Evolutionary conservation across 2,888 invertebrate species (phyloP), one percentile per base, ranked within the genome.

Genomic region (Euzophera pinguis): DNA sequence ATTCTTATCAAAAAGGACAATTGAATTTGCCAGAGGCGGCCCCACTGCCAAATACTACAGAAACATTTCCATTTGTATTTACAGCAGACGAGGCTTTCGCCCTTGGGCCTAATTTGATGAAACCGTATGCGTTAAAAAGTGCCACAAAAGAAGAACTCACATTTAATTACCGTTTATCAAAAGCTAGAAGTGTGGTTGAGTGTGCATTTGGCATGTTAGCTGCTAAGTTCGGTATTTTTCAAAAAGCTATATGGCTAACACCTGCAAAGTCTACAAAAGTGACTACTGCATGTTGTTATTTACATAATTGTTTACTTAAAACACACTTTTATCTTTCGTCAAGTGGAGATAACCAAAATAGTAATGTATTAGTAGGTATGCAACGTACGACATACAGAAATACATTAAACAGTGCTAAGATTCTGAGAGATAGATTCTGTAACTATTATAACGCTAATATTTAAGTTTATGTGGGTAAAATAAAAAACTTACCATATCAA

Each of bases 251-350:
- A n/a, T 2, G 10, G 10, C 22, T 42, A 22, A 22, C 17, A 42
- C 42, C 42, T n/a, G n/a, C 10, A 6, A 42, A 17, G 22, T 17
- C 42, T 22, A 10, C 42, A 22, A 1, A 22, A 22, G n/a, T 42
- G 22, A 13, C 13, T 22, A 22, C 22, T 3, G n/a, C 42, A 42
- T 42, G 42, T 42, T 42, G 42, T n/a, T 42, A 42, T 22, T 42
- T 42, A 59, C 57, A 52, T 34, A 34, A 34, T 34, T 34, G 10
- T 10, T 10, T 34, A 2, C 6, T 34, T 6, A 5, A 34, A 34
- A 8, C 29, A 29, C 4, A 29, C 4, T 29, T 7, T 4, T 29
- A 29, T 29, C 29, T 29, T 29, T 29, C 29, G 5, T 29, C 29
- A 29, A 29, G 7, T 6, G 7, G 7, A 29, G 7, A 29, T 4